Percentiles rank a stretch among this genome's conserved stretches.
Evolutionary conservation across 2,888 invertebrate genomes (phyloP).

Genomic region (Diogma glabrata): DNA sequence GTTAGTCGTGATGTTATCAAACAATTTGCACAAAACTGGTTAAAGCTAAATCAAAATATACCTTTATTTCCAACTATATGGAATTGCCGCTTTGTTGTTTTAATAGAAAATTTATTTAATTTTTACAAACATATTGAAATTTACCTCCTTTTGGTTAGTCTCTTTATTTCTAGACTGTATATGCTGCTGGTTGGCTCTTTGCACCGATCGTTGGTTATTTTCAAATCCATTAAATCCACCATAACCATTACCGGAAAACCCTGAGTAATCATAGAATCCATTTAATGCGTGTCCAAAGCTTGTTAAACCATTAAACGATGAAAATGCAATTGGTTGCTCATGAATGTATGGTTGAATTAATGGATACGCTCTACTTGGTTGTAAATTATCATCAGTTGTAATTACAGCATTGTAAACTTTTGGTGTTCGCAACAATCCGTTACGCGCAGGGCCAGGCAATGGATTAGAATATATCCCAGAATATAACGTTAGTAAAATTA

Average conservation of each 20-base stretch:
- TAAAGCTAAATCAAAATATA: too few relatives aligned
- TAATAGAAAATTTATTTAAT: too few relatives aligned
- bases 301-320: not conserved
- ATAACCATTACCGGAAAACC: slow-evolving; percentile 3
- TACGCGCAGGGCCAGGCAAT: slow-evolving; percentile 17
- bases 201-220: too few relatives aligned
- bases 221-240: not conserved
- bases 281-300: slow-evolving; percentile 1
- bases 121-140: too few relatives aligned
- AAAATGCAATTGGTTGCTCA: slow-evolving; percentile 41
- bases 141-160: too few relatives aligned
- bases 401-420: slow-evolving; percentile 71
- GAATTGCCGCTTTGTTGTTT: too few relatives aligned
- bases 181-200: too few relatives aligned
- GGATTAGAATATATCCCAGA: too few relatives aligned
- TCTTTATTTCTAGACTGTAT: too few relatives aligned
- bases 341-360: slow-evolving; percentile 61
- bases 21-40: too few relatives aligned
- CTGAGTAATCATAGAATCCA: not conserved
- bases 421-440: slow-evolving; percentile 49
- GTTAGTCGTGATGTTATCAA: too few relatives aligned
- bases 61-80: too few relatives aligned
- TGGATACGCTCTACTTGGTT: slow-evolving; percentile 63
- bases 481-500: not conserved
- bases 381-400: slow-evolving; percentile 62